phyloP scores from a whole-genome alignment of 1,140 invertebrate species.

The Portunus trituberculatus region DNA sequence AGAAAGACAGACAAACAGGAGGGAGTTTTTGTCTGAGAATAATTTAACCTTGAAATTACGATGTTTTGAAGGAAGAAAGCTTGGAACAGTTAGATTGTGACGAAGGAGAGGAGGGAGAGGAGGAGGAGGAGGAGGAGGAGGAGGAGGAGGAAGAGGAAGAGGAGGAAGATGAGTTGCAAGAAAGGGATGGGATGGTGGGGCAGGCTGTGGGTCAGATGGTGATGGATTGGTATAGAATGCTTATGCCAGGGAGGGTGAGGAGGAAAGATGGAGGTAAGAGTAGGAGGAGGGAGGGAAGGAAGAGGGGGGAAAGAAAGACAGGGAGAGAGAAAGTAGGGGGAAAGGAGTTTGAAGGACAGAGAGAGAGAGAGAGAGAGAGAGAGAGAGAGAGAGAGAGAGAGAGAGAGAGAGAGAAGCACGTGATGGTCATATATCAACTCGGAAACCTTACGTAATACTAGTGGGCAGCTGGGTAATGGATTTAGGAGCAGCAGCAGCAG shows the following conservation, averaged over 20 bases:
- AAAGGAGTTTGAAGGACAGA: background rate
- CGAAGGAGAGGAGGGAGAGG: too few relatives aligned
- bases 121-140: slow-evolving; percentile 3
- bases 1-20: too few relatives aligned
- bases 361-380: slow-evolving; percentile 20
- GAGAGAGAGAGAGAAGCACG: background rate
- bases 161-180: background rate
- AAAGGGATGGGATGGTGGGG: background rate
- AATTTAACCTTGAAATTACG: too few relatives aligned
- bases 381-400: slow-evolving; percentile 20
- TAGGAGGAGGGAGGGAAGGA: background rate
- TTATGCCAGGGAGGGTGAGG: background rate
- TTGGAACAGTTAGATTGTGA: too few relatives aligned
- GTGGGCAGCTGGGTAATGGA: too few relatives aligned
- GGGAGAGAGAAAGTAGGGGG: background rate
- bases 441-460: too few relatives aligned
- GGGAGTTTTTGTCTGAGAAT: too few relatives aligned
- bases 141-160: background rate
- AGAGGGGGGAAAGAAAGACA: background rate
- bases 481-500: too few relatives aligned
- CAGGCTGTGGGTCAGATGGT: background rate
- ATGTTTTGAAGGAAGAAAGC: too few relatives aligned
- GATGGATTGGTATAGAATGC: background rate
- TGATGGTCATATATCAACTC: too few relatives aligned
- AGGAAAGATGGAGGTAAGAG: background rate